Evolutionary conservation across 2,113 vertebrate genomes (phyloP).

Genomic region (Nesoenas mayeri): DNA sequence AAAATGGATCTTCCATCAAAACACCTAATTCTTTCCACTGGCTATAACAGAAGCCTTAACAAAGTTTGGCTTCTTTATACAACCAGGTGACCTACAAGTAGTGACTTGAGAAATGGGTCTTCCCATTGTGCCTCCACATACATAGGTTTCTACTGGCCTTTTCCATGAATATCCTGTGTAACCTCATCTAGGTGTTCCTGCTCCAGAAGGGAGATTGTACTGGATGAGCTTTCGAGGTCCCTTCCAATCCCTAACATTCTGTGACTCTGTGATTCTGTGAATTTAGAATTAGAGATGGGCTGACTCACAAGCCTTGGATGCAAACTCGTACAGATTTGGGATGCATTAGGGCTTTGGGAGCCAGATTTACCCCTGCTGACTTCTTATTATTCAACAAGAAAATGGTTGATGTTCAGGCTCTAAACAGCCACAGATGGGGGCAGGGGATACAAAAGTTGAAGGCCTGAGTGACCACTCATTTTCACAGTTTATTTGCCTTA

Average conservation of each 20-base stretch:
- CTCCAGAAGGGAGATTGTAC: too few species aligned
- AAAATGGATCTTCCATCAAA: background rate
- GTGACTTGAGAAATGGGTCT: background rate
- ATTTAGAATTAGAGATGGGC: background rate
- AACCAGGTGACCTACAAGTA: background rate
- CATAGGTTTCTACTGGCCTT: background rate
- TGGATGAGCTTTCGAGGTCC: too few species aligned
- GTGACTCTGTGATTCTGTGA: background rate
- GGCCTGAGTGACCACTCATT: background rate
- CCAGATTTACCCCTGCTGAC: background rate
- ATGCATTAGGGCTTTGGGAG: background rate
- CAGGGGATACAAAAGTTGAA: background rate
- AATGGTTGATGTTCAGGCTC: background rate
- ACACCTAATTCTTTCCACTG: background rate
- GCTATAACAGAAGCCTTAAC: background rate
- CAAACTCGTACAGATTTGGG: background rate
- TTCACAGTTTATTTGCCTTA: conserved; percentile 5
- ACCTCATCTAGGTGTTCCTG: too few species aligned
- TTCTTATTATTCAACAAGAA: background rate
- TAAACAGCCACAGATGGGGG: background rate
- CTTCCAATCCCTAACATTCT: too few species aligned
- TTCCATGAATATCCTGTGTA: too few species aligned
- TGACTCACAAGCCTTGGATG: background rate
- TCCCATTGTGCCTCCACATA: background rate
- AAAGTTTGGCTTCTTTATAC: background rate